These are phyloP conservation scores for Smittia aterrima DNA, from an alignment of 2,888 invertebrate species.

Conservation along the genomic window DNA sequence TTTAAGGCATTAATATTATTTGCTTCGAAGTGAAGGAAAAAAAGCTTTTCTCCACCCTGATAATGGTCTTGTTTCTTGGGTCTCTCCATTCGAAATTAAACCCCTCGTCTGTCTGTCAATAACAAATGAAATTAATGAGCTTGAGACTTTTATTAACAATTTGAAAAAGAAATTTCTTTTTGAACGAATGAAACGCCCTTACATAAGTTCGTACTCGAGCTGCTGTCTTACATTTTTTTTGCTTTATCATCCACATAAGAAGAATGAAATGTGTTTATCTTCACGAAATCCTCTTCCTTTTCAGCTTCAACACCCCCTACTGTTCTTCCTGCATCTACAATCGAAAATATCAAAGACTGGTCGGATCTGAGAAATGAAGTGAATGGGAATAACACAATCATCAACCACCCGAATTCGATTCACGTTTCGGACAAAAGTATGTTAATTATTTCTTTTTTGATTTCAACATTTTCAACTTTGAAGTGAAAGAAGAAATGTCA, in stretches of 20 bases:
- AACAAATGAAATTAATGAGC: too few relatives aligned
- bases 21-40: not conserved
- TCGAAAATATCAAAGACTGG: slow-evolving; percentile 37
- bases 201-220: too few relatives aligned
- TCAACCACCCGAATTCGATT: slow-evolving; percentile 36
- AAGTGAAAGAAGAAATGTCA: not conserved
- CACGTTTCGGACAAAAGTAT: slow-evolving; percentile 40
- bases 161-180: too few relatives aligned
- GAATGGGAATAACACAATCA: slow-evolving; percentile 23
- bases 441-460: slow-evolving; percentile 37
- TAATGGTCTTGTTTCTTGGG: not conserved
- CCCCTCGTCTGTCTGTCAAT: too few relatives aligned
- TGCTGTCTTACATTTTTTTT: too few relatives aligned
- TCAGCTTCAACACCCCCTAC: slow-evolving; percentile 37
- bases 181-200: too few relatives aligned
- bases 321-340: slow-evolving; percentile 25
- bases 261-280: not conserved
- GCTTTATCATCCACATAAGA: not conserved
- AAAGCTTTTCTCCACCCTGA: slow-evolving; percentile 21
- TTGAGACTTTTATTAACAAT: not conserved
- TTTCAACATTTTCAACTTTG: not conserved
- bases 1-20: slow-evolving; percentile 41
- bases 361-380: slow-evolving; percentile 22
- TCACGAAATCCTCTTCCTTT: not conserved
- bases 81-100: too few relatives aligned